Evolutionary conservation across 1,140 invertebrate species (phyloP), one percentile per base, ranked within the genome.

Genomic region (Metopolophium dirhodum): DNA sequence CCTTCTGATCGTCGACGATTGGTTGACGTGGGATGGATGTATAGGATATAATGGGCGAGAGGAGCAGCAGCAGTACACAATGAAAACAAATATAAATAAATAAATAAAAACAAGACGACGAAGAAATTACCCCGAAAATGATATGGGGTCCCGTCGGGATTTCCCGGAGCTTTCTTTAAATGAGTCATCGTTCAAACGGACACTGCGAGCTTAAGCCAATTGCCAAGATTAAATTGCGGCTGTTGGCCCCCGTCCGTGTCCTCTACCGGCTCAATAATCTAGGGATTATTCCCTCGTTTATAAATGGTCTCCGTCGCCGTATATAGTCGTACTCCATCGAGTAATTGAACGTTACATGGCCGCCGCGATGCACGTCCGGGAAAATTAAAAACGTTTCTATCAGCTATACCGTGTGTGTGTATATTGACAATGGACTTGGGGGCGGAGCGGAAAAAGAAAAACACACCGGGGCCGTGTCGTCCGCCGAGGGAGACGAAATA

Each of bases 161-260:
- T 85, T 92, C 23, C 37, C 3, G 26, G 47, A 85, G 77, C 6
- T 82, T 85, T 92, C 77, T 83, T 54, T 45, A n/a, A 45, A 47
- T 85, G 82, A 83, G 91, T 92, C 91, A 92, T 92, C 91, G 68
- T 92, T 85, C 91, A 92, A 91, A 91, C 90, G 90, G 90, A 91
- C 90, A 91, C 68, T 54, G 57, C 90, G 20, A 51, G 91, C 91
- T 83, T 51, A 85, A 92, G 91, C 91, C 91, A 92, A 92, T 92
- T 85, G 91, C 77, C 47, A 85, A 92, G 91, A 92, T 92, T 92
- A 92, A 92, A 92, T 85, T 54, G 91, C 49, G 91, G 77, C 47
- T 54, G 91, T 85, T 92, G 77, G 77, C n/a, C 77, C 41, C 37
- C 68, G 77, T 92, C 61, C 61, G 4, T 54, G 51, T 77, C 14